phyloP scores from a whole-genome alignment of 1,140 invertebrate genomes.

The Trachelipus rathkii region DNA sequence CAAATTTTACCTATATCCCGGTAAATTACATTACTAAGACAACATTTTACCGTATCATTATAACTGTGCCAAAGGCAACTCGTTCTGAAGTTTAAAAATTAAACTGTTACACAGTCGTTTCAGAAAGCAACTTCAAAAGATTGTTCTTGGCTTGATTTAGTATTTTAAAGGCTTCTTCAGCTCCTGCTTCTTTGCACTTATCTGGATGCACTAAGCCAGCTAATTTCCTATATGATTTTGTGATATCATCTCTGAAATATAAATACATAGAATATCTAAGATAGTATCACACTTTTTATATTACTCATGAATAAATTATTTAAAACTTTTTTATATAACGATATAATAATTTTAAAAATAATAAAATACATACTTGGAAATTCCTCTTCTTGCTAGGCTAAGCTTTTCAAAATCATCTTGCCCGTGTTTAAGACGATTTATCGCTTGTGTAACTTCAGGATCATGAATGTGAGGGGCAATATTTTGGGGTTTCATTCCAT shows the following conservation, averaged over 20 bases:
- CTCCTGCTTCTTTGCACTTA: slow-evolving; percentile 54
- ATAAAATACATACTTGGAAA: slow-evolving; percentile 32
- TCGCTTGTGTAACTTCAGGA: slow-evolving; percentile 28
- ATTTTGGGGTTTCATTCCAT: slow-evolving; percentile 22
- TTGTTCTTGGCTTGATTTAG: slow-evolving; percentile 46
- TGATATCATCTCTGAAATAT: slow-evolving; percentile 53
- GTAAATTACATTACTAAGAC: too few species aligned
- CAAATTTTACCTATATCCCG: too few species aligned
- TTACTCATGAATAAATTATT: too few species aligned
- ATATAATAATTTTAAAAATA: background rate
- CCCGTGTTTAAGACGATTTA: slow-evolving; percentile 33
- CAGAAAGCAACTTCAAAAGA: slow-evolving; percentile 35
- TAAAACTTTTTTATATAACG: too few species aligned
- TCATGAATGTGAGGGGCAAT: slow-evolving; percentile 1
- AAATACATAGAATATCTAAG: background rate
- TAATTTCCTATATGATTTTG: slow-evolving; percentile 53
- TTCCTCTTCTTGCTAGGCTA: slow-evolving; percentile 29
- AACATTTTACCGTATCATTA: too few species aligned
- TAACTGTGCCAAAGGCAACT: too few species aligned
- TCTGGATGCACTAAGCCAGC: slow-evolving; percentile 55
- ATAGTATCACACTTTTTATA: background rate
- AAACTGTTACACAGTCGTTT: slow-evolving; percentile 38
- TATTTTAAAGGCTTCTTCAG: slow-evolving; percentile 56
- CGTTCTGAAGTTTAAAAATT: too few species aligned
- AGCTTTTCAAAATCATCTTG: slow-evolving; percentile 40